These are phyloP conservation scores for Ennomos quercinarius DNA, from an alignment of 2,888 invertebrate species.

Conservation along the genomic window DNA sequence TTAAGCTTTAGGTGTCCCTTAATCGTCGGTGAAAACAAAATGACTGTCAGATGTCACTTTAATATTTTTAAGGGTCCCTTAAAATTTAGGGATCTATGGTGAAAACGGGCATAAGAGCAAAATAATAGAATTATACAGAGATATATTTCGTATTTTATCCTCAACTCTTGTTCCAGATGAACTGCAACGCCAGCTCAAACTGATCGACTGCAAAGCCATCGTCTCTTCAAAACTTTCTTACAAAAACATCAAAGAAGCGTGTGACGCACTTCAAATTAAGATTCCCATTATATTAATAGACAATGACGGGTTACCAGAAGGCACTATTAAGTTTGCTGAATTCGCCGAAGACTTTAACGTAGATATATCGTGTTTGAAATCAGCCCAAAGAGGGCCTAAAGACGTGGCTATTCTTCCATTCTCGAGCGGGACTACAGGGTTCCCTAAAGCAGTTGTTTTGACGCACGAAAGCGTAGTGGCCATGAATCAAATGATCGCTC, in stretches of 20 bases:
- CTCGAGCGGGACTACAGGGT: slow-evolving; percentile 95
- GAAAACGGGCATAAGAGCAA: no score
- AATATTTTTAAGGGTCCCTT: no score
- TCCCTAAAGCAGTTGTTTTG: slow-evolving; percentile 90
- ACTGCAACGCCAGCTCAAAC: slow-evolving; percentile 86
- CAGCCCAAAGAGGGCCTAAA: slow-evolving; percentile 72
- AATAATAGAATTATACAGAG: no score
- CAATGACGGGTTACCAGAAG: slow-evolving; percentile 76
- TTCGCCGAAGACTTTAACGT: slow-evolving; percentile 82
- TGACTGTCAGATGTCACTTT: no score
- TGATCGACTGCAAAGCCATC: slow-evolving; percentile 87
- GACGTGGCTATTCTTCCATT: slow-evolving; percentile 91
- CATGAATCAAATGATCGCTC: slow-evolving; percentile 71
- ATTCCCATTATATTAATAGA: slow-evolving; percentile 83
- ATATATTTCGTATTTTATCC: no score
- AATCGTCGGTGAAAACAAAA: no score
- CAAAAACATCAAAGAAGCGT: slow-evolving; percentile 74
- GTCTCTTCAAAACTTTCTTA: slow-evolving; percentile 86
- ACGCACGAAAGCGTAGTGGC: slow-evolving; percentile 86
- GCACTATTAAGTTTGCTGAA: slow-evolving; percentile 88
- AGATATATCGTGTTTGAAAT: slow-evolving; percentile 79
- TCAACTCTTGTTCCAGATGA: slow-evolving; percentile 87
- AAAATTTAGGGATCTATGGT: no score
- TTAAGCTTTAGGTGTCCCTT: no score
- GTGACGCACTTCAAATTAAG: slow-evolving; percentile 69